Conservation (phyloP, 2,797 vertebrate species). For the Myotis findleyi region DNA sequence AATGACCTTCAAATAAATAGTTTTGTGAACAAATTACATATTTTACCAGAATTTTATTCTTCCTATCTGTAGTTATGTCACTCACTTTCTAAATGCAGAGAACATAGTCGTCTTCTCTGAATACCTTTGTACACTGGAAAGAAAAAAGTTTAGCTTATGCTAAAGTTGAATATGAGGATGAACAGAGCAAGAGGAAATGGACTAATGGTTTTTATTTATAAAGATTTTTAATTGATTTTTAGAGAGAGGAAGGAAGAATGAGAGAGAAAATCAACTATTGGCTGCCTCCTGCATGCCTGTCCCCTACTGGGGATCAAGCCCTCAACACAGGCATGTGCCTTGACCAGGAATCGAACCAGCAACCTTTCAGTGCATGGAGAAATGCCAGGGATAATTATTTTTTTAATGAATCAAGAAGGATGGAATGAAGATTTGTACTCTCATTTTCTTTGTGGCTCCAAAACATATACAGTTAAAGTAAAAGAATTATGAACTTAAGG, state of each 20-base stretch:
- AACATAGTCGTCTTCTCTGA: conserved; percentile 12
- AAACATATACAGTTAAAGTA: not conserved
- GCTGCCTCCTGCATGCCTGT: not conserved
- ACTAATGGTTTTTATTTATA: not conserved
- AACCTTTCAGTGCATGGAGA: not conserved
- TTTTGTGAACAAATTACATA: conserved; percentile 80
- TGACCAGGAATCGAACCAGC: not conserved
- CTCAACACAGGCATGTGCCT: not conserved
- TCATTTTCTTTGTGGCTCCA: not conserved
- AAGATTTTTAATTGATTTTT: not conserved
- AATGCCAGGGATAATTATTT: no score
- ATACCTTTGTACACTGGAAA: conserved; percentile 2
- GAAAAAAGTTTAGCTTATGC: conserved; percentile 2
- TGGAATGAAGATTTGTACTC: not conserved
- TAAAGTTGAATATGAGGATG: not conserved
- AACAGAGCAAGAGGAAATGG: not conserved
- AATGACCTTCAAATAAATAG: conserved; percentile 75
- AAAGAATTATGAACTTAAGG: not conserved
- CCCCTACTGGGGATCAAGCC: not conserved
- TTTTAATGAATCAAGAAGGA: not conserved
- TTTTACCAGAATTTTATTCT: conserved; percentile 70
- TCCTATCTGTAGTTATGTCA: conserved; percentile 63
- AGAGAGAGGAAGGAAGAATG: not conserved
- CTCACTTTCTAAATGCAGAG: conserved; percentile 58
- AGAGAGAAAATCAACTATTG: not conserved